phyloP scores from a whole-genome alignment of 2,113 vertebrate species.

The Pseudopipra pipra region DNA sequence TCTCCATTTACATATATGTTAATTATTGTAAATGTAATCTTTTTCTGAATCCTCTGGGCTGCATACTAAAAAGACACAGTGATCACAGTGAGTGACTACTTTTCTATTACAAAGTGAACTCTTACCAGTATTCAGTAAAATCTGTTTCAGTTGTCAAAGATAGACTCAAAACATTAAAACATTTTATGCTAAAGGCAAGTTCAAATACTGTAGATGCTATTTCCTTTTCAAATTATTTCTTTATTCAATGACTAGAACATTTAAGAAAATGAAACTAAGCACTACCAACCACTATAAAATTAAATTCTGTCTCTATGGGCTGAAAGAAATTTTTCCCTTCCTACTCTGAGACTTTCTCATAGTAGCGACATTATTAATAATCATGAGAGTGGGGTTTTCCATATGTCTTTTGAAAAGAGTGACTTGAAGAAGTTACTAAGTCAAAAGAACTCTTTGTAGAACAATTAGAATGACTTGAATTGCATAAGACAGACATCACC shows the following conservation, averaged over 20 bases:
- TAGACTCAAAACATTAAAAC: slow-evolving; percentile 65
- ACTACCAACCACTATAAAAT: slow-evolving; percentile 25
- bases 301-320: slow-evolving; percentile 36
- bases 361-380: slow-evolving; percentile 58
- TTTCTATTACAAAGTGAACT: slow-evolving; percentile 77
- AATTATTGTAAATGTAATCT: slow-evolving; percentile 89
- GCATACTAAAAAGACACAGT: slow-evolving; percentile 85
- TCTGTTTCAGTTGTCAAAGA: slow-evolving; percentile 68
- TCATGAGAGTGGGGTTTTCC: slow-evolving; percentile 17
- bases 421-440: slow-evolving; percentile 52
- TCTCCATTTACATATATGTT: slow-evolving; percentile 90
- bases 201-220: slow-evolving; percentile 63
- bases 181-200: slow-evolving; percentile 70
- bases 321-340: slow-evolving; percentile 30
- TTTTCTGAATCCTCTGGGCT: slow-evolving; percentile 84
- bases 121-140: slow-evolving; percentile 65
- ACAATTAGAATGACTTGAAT: slow-evolving; percentile 68
- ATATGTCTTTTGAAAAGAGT: slow-evolving; percentile 53
- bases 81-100: slow-evolving; percentile 77
- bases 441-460: slow-evolving; percentile 62
- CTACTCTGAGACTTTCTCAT: slow-evolving; percentile 34
- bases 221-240: slow-evolving; percentile 70
- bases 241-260: slow-evolving; percentile 51
- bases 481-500: slow-evolving; percentile 55
- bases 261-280: slow-evolving; percentile 60